Conservation (phyloP, 2,888 invertebrate species). For the Arrhopalites spinosus region DNA sequence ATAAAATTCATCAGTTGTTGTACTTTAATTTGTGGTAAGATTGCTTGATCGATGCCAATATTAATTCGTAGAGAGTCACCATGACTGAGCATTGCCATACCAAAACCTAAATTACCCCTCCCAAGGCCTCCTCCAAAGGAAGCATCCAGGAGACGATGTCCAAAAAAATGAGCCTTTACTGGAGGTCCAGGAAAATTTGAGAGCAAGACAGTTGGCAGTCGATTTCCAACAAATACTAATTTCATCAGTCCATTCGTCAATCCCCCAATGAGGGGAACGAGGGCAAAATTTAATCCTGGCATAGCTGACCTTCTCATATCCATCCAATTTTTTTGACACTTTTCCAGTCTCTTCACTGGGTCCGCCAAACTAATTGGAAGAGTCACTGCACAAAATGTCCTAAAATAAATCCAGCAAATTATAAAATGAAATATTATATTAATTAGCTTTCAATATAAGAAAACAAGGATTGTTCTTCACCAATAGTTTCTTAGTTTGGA, state of each 20-base stretch:
- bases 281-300: not conserved
- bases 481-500: slow-evolving; percentile 45
- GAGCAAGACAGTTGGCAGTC: slow-evolving; percentile 19
- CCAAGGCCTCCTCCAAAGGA: slow-evolving; percentile 27
- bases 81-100: slow-evolving; percentile 46
- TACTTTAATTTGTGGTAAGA: slow-evolving; percentile 40
- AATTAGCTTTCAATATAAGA: not conserved
- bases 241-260: slow-evolving; percentile 12
- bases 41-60: slow-evolving; percentile 45
- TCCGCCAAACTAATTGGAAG: slow-evolving; percentile 10
- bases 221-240: slow-evolving; percentile 8
- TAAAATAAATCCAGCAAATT: not conserved
- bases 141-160: slow-evolving; percentile 4
- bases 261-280: slow-evolving; percentile 28
- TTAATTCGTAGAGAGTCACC: slow-evolving; percentile 40
- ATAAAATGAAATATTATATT: not conserved
- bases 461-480: slow-evolving; percentile 18
- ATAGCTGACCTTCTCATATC: not conserved
- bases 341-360: not conserved
- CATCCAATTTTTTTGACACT: slow-evolving; percentile 5
- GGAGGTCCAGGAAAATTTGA: slow-evolving; percentile 38
- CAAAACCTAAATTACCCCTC: slow-evolving; percentile 37
- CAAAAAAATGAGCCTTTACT: slow-evolving; percentile 2
- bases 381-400: slow-evolving; percentile 18
- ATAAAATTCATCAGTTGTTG: slow-evolving; percentile 43